Percentiles rank a stretch among this genome's conserved stretches.
Evolutionary conservation across 2,113 vertebrate species (phyloP).

Genomic region (Pachypanchax playfairii): DNA sequence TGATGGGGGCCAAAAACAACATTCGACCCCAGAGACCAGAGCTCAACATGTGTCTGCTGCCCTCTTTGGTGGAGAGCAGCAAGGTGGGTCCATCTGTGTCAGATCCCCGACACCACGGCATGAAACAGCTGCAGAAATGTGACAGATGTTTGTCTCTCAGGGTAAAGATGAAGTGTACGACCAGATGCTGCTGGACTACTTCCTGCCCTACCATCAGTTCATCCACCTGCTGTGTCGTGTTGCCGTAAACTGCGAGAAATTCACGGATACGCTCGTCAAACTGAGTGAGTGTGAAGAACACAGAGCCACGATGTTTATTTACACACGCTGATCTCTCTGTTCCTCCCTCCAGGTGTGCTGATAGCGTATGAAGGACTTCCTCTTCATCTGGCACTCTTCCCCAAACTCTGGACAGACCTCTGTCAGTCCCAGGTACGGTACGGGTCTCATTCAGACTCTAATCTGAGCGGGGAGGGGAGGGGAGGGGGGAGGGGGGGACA

Average conservation of each 20-base stretch:
- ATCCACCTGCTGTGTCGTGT: constrained; percentile 97
- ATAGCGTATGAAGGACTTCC: constrained; percentile 98
- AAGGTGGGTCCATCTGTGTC: constrained; percentile 79
- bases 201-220: constrained; percentile 98
- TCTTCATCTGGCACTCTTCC: constrained; percentile 93
- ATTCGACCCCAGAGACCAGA: constrained; percentile 96
- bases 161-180: constrained; percentile 99
- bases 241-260: constrained; percentile 99
- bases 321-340: background rate
- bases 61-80: constrained; percentile 98
- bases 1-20: constrained; percentile 99
- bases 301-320: accelerated
- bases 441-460: background rate
- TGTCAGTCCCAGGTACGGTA: constrained; percentile 88
- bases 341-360: constrained; percentile 85
- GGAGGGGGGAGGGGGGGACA: too few relatives aligned
- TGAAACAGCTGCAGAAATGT: accelerated
- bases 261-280: constrained; percentile 98
- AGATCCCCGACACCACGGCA: background rate
- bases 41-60: constrained; percentile 99
- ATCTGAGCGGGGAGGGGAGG: too few relatives aligned
- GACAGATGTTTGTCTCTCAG: constrained; percentile 63
- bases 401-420: constrained; percentile 98
- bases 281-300: constrained; percentile 83
- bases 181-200: constrained; percentile 97